Conservation (phyloP, 2,888 invertebrate genomes). For the Blastobasis lacticolella region DNA sequence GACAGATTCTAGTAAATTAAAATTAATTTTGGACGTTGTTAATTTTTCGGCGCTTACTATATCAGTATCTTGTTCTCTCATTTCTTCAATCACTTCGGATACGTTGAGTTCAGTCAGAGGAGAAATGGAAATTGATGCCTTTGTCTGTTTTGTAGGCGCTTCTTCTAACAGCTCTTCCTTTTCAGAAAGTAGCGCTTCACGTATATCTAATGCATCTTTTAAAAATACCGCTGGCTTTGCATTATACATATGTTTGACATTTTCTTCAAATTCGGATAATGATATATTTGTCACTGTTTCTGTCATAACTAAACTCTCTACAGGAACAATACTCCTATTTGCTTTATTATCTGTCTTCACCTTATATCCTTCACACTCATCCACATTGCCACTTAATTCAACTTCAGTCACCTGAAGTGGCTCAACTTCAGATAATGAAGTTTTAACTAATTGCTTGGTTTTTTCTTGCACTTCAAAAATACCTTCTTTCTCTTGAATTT, state of each 20-base stretch:
- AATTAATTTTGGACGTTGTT: conserved; percentile 75
- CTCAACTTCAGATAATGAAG: conserved; percentile 43
- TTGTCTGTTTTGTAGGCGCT: conserved; percentile 57
- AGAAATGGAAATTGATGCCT: conserved; percentile 72
- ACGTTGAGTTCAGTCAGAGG: conserved; percentile 78
- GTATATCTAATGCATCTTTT: conserved; percentile 79
- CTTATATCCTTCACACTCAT: conserved; percentile 30
- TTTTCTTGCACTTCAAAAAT: conserved; percentile 38
- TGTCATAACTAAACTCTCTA: conserved; percentile 64
- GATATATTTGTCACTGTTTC: conserved; percentile 71
- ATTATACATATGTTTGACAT: conserved; percentile 46
- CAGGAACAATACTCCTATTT: conserved; percentile 34
- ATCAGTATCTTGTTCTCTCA: conserved; percentile 74
- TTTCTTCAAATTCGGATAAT: conserved; percentile 54
- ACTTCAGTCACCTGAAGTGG: conserved; percentile 52
- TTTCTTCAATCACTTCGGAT: conserved; percentile 77
- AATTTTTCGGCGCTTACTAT: conserved; percentile 52
- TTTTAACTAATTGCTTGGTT: conserved; percentile 30
- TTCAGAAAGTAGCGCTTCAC: conserved; percentile 74
- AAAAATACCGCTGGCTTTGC: conserved; percentile 74
- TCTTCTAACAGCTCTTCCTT: conserved; percentile 75
- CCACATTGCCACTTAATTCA: conserved; percentile 36
- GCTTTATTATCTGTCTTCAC: conserved; percentile 28
- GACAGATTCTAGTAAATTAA: conserved; percentile 77
- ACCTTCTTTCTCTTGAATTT: conserved; percentile 50